These are phyloP conservation scores for Drosophila setosimentum DNA, from an alignment of 2,888 invertebrate genomes.

Conservation along the genomic window DNA sequence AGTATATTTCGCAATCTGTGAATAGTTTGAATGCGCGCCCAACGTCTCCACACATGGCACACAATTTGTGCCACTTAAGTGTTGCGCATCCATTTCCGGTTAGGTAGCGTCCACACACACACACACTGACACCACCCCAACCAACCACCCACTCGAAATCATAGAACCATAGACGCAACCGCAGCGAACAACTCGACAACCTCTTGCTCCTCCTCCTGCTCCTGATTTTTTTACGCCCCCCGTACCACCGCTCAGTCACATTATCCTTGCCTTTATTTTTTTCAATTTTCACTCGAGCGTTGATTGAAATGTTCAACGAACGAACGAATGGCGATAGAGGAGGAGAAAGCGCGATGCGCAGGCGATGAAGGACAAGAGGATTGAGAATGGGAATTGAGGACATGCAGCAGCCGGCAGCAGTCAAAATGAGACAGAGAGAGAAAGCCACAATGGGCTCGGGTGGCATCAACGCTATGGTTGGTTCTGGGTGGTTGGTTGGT, in stretches of 20 bases:
- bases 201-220: neutral
- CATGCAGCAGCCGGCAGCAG: slow-evolving; percentile 65
- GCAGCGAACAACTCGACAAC: slow-evolving; percentile 33
- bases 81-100: slow-evolving; percentile 79
- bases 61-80: slow-evolving; percentile 81
- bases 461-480: slow-evolving; percentile 2
- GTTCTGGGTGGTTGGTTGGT: slow-evolving; percentile 31
- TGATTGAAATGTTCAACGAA: slow-evolving; percentile 79
- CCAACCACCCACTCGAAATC: slow-evolving; percentile 20
- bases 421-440: slow-evolving; percentile 32
- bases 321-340: slow-evolving; percentile 17
- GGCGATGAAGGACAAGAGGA: slow-evolving; percentile 5
- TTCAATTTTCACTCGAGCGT: slow-evolving; percentile 80
- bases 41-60: slow-evolving; percentile 57
- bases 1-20: slow-evolving; percentile 37
- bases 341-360: neutral
- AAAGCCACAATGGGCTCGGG: slow-evolving; percentile 15
- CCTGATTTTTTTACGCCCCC: neutral
- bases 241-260: slow-evolving; percentile 47
- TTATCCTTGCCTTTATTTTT: slow-evolving; percentile 79
- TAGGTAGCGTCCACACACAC: slow-evolving; percentile 51
- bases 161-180: slow-evolving; percentile 28
- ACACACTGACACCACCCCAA: neutral
- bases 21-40: slow-evolving; percentile 46
- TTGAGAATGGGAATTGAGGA: slow-evolving; percentile 48